phyloP scores from a whole-genome alignment of 2,113 vertebrate genomes.

The Formicarius rufipectus region DNA sequence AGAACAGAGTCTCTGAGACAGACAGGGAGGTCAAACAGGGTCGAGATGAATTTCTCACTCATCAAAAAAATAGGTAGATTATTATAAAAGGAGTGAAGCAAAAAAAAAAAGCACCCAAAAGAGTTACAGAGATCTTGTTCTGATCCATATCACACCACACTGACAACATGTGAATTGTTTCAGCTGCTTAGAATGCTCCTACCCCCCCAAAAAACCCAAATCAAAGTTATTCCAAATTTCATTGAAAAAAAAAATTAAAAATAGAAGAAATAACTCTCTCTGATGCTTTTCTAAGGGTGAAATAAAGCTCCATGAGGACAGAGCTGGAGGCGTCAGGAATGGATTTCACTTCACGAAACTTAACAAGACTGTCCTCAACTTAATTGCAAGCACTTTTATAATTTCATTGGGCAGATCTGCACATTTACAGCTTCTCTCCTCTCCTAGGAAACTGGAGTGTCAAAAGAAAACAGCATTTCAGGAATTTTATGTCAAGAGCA shows the following conservation, averaged over 20 bases:
- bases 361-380: neutral
- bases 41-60: neutral
- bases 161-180: neutral
- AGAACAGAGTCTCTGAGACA: neutral
- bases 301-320: neutral
- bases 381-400: fast-evolving
- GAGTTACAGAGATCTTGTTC: neutral
- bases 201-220: neutral
- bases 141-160: neutral
- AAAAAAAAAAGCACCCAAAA: neutral
- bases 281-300: neutral
- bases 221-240: neutral
- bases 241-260: neutral
- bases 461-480: neutral
- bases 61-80: fast-evolving
- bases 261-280: neutral
- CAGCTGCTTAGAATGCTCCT: neutral
- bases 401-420: neutral
- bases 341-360: neutral
- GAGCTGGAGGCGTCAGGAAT: neutral
- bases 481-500: neutral
- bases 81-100: neutral
- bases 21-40: neutral
- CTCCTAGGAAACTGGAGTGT: neutral
- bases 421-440: neutral